These are phyloP conservation scores for Semnornis frantzii DNA, from an alignment of 2,113 vertebrate species.

Conservation along the genomic window DNA sequence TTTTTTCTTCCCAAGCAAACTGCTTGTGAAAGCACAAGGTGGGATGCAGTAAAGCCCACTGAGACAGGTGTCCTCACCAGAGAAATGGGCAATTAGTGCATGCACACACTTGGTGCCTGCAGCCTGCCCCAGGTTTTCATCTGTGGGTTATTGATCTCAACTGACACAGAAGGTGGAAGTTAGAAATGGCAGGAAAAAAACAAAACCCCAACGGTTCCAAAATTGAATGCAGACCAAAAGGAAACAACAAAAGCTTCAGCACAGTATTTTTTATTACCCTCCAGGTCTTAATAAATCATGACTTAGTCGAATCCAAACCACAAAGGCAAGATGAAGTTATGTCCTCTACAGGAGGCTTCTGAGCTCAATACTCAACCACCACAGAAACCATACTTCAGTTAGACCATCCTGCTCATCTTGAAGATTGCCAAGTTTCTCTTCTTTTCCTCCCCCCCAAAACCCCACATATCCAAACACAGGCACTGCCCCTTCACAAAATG, in stretches of 20 bases:
- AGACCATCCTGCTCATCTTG: not conserved
- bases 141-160: not conserved
- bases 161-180: not conserved
- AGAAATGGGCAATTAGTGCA: not conserved
- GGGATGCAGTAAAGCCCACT: not conserved
- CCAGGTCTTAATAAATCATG: slow-evolving; percentile 44
- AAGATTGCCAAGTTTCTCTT: not conserved
- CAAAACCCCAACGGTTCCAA: not conserved
- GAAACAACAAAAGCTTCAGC: slow-evolving; percentile 58
- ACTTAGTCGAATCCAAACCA: slow-evolving; percentile 39
- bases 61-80: not conserved
- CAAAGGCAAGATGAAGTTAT: slow-evolving; percentile 39
- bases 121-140: not conserved
- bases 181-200: slow-evolving; percentile 33
- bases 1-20: not conserved
- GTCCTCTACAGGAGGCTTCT: not conserved
- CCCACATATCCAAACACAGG: not conserved
- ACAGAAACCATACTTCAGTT: not conserved
- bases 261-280: slow-evolving; percentile 11
- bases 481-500: not conserved
- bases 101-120: rapidly evolving
- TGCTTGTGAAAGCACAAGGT: not conserved
- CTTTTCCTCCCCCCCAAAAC: not conserved
- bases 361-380: not conserved
- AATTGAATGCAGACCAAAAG: slow-evolving; percentile 47